Evolutionary conservation across 2,888 invertebrate genomes (phyloP).

Genomic region (Dinocampus coccinellae): DNA sequence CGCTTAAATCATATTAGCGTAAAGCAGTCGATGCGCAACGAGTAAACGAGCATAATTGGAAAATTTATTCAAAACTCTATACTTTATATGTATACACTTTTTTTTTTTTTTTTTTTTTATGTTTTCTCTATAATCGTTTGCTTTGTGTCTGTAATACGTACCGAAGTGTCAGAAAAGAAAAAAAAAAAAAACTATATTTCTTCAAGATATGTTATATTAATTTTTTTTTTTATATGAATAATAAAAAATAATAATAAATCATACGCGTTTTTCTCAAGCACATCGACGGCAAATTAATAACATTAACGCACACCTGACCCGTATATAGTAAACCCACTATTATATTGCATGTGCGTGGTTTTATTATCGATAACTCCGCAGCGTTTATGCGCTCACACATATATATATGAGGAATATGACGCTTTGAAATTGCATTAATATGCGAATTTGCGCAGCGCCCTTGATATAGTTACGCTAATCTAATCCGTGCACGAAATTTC

Average conservation of each 20-base stretch:
- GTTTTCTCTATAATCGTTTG: not conserved
- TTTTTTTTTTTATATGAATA: not conserved
- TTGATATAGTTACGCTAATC: not conserved
- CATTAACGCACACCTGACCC: conserved; percentile 28
- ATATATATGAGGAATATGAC: conserved; percentile 19
- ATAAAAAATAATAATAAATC: not conserved
- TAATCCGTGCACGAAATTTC: conserved; percentile 29
- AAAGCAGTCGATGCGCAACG: conserved; percentile 43
- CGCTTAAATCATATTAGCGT: conserved; percentile 43
- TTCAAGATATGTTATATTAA: not conserved
- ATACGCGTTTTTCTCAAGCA: not conserved
- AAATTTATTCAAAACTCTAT: conserved; percentile 40
- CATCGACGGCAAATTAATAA: conserved; percentile 42
- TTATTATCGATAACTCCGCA: conserved; percentile 29
- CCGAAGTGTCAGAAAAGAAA: too few species aligned
- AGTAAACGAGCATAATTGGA: conserved; percentile 47
- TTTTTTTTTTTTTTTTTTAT: not conserved
- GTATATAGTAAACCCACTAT: conserved; percentile 34
- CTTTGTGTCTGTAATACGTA: too few species aligned
- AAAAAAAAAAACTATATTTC: too few species aligned
- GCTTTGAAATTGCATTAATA: not conserved
- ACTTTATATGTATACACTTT: not conserved
- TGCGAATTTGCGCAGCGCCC: conserved; percentile 1
- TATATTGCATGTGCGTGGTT: conserved; percentile 31
- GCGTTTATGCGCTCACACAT: conserved; percentile 11